A percentile compares a stretch with the other conserved stretches of the same genome.
Evolutionary conservation across 2,113 vertebrate species (phyloP).

Genomic region (Passer domesticus): DNA sequence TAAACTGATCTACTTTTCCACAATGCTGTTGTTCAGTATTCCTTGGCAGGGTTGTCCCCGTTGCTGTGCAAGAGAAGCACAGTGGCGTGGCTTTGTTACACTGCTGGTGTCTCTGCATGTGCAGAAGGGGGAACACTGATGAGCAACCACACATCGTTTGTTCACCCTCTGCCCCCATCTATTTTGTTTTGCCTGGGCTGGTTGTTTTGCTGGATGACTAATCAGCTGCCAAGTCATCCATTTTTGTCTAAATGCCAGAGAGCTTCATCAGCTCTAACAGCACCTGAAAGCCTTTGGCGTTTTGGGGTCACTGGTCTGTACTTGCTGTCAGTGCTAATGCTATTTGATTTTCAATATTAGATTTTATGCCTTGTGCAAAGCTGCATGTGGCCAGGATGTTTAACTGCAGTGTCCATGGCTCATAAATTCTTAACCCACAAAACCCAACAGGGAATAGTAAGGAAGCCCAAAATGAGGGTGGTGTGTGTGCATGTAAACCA

Average conservation of each 20-base stretch:
- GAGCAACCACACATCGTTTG: neutral
- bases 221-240: neutral
- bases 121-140: neutral
- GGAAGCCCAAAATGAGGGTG: neutral
- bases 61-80: neutral
- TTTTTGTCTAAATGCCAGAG: neutral
- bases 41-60: neutral
- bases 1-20: neutral
- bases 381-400: neutral
- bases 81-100: neutral
- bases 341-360: neutral
- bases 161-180: neutral
- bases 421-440: neutral
- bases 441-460: neutral
- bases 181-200: neutral
- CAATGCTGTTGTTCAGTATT: neutral
- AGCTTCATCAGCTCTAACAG: neutral
- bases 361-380: neutral
- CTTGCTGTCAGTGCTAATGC: neutral
- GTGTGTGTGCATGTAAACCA: neutral
- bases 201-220: neutral
- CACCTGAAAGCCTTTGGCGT: conserved; percentile 34
- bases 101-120: neutral
- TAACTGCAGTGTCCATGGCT: neutral
- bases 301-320: neutral